These are phyloP conservation scores for Azemiops feae DNA, from an alignment of 2,113 vertebrate genomes.

Conservation along the genomic window DNA sequence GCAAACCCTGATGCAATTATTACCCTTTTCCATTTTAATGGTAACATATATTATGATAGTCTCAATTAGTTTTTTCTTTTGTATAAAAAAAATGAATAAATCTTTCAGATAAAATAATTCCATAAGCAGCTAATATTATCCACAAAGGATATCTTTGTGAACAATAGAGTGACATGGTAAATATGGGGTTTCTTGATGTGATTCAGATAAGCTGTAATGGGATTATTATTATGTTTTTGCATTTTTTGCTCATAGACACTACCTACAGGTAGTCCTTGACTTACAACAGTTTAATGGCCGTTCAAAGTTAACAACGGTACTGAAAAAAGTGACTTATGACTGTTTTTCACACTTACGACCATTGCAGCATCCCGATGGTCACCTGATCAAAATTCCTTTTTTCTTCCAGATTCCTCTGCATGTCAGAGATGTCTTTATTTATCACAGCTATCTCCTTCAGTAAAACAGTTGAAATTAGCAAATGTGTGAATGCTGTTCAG, in stretches of 20 bases:
- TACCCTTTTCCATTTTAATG: constrained; percentile 49
- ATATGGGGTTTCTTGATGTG: background rate
- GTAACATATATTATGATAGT: constrained; percentile 47
- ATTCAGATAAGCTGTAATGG: background rate
- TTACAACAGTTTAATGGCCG: background rate
- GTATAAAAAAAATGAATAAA: constrained; percentile 46
- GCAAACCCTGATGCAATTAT: constrained; percentile 37
- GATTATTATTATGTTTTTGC: background rate
- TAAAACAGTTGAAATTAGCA: background rate
- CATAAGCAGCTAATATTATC: constrained; percentile 18
- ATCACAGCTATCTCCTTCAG: background rate
- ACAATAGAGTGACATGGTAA: constrained; percentile 6
- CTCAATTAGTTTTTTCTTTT: constrained; percentile 52
- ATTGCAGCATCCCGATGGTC: background rate
- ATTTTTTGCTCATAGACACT: background rate
- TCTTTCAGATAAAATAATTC: constrained; percentile 49
- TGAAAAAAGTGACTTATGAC: background rate
- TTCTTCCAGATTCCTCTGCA: background rate
- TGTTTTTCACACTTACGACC: background rate
- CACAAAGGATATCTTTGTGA: background rate
- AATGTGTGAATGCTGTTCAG: background rate
- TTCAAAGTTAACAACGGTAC: background rate
- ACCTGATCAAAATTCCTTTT: background rate
- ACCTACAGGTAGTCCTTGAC: background rate
- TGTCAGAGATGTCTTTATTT: background rate